Evolutionary conservation across 2,888 invertebrate species (phyloP).

Genomic region (Bhutanitis thaidina): DNA sequence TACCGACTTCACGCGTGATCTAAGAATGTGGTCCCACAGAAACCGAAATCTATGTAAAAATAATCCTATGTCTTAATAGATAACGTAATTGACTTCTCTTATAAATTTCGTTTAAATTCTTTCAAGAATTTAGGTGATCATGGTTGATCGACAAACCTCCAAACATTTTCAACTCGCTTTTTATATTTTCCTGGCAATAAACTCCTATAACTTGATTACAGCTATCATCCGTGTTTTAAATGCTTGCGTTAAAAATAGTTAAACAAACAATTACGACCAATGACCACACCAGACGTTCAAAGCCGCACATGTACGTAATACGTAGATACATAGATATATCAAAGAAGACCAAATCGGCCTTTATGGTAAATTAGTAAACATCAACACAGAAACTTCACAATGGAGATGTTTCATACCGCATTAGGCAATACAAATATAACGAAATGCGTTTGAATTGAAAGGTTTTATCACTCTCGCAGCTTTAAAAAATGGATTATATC

Average conservation of each 20-base stretch:
- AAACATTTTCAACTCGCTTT: too few relatives aligned
- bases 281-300: conserved; percentile 13
- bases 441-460: neutral
- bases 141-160: too few relatives aligned
- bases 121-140: too few relatives aligned
- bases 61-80: too few relatives aligned
- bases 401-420: conserved; percentile 18
- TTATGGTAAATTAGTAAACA: conserved; percentile 1
- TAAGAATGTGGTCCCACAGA: too few relatives aligned
- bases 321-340: conserved; percentile 3
- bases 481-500: too few relatives aligned
- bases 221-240: conserved; percentile 3
- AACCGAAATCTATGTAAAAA: too few relatives aligned
- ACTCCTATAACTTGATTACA: neutral
- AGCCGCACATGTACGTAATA: neutral
- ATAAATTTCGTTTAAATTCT: too few relatives aligned
- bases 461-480: too few relatives aligned
- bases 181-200: neutral
- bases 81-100: too few relatives aligned
- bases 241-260: conserved; percentile 16
- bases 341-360: conserved; percentile 12
- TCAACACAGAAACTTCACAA: conserved; percentile 11
- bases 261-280: conserved; percentile 12
- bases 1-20: too few relatives aligned
- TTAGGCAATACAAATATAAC: conserved; percentile 14